Evolutionary conservation across 2,888 invertebrate genomes (phyloP).

Genomic region (Drosophila borborema): DNA sequence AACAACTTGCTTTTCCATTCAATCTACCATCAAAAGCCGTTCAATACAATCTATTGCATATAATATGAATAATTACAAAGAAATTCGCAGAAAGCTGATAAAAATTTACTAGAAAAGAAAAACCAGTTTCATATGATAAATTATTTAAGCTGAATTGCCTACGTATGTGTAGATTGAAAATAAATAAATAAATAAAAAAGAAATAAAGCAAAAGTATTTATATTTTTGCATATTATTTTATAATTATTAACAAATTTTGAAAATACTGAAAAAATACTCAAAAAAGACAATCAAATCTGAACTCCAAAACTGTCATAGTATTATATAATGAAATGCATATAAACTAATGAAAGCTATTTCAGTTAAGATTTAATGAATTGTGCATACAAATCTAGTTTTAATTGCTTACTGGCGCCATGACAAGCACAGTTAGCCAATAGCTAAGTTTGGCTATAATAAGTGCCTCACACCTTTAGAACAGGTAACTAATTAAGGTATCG

Average conservation of each 20-base stretch:
- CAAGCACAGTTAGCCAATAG: background rate
- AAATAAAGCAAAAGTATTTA: too few relatives aligned
- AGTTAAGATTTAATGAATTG: background rate
- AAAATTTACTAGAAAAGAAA: background rate
- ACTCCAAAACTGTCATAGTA: too few relatives aligned
- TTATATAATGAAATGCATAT: background rate
- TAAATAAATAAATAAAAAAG: too few relatives aligned
- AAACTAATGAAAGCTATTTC: background rate
- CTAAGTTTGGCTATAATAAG: background rate
- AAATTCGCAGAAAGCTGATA: background rate
- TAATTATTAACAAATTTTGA: too few relatives aligned
- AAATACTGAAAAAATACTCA: too few relatives aligned
- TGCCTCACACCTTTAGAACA: background rate
- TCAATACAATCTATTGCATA: background rate
- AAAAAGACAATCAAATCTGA: too few relatives aligned
- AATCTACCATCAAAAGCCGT: background rate
- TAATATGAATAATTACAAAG: background rate
- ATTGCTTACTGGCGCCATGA: background rate
- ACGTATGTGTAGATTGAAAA: background rate
- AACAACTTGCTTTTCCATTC: background rate
- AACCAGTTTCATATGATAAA: background rate
- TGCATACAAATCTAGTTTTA: background rate
- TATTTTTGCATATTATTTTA: too few relatives aligned
- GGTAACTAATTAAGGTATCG: conserved; percentile 1
- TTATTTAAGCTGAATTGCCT: background rate